A percentile compares a stretch with the other conserved stretches of the same genome.
Evolutionary conservation across 2,888 invertebrate species (phyloP).

Genomic region (Tipula helvola): DNA sequence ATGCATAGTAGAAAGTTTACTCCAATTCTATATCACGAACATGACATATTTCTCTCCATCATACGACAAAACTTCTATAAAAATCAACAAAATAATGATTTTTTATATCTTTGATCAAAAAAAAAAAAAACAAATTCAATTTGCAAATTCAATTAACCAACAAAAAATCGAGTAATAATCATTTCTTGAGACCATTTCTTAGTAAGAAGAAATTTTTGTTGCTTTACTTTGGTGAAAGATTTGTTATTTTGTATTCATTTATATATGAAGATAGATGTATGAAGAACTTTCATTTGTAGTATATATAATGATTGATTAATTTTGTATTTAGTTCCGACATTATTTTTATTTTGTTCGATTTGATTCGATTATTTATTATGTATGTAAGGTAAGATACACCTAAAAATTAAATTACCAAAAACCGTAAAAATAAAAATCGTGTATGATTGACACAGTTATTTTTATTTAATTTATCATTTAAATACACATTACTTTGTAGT

Average conservation of each 20-base stretch:
- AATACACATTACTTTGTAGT: background rate
- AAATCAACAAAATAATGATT: background rate
- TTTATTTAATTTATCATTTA: background rate
- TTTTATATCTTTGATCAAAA: background rate
- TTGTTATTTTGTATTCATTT: background rate
- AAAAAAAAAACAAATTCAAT: background rate
- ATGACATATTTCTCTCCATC: background rate
- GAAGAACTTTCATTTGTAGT: background rate
- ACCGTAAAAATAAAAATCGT: background rate
- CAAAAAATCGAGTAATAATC: background rate
- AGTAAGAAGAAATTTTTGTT: background rate
- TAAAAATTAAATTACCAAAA: background rate
- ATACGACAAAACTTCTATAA: background rate
- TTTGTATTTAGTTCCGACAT: background rate
- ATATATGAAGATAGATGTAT: background rate
- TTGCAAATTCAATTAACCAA: background rate
- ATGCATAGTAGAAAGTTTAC: background rate
- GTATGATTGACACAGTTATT: background rate
- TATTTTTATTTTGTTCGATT: background rate
- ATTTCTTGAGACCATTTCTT: background rate
- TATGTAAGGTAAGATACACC: background rate
- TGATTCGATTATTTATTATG: background rate
- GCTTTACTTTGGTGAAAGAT: background rate
- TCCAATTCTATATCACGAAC: background rate
- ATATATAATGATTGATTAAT: background rate